These are phyloP conservation scores for Psylliodes chrysocephalus DNA, from an alignment of 2,888 invertebrate genomes.

Conservation along the genomic window DNA sequence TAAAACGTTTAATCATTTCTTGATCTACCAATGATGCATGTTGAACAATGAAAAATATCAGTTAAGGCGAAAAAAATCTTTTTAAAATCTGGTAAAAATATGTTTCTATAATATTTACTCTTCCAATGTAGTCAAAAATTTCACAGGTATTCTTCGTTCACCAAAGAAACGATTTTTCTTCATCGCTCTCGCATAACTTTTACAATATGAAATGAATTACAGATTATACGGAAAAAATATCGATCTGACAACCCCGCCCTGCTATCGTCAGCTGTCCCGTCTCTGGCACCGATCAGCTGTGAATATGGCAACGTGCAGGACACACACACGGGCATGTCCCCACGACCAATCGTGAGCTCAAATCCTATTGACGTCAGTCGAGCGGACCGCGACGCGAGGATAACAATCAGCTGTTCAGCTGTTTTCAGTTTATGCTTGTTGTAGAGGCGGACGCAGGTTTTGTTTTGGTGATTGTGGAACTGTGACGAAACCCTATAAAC, in stretches of 20 bases:
- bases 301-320: slow-evolving; percentile 47
- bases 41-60: too few species aligned
- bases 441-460: slow-evolving; percentile 22
- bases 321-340: slow-evolving; percentile 18
- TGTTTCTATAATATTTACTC: too few species aligned
- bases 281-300: slow-evolving; percentile 55
- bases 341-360: slow-evolving; percentile 46
- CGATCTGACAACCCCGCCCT: slow-evolving; percentile 33
- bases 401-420: slow-evolving; percentile 54
- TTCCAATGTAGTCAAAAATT: too few species aligned
- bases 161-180: too few species aligned
- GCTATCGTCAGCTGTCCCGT: slow-evolving; percentile 50
- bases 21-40: too few species aligned
- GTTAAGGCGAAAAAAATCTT: too few species aligned
- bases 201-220: too few species aligned
- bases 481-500: slow-evolving; percentile 14
- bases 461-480: slow-evolving; percentile 32
- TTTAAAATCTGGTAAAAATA: too few species aligned
- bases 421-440: slow-evolving; percentile 14
- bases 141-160: too few species aligned
- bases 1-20: too few species aligned
- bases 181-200: too few species aligned
- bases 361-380: slow-evolving; percentile 48
- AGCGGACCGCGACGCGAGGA: slow-evolving; percentile 37
- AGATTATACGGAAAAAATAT: slow-evolving; percentile 10